phyloP scores from a whole-genome alignment of 2,113 vertebrate species.

The Microtus pennsylvanicus region DNA sequence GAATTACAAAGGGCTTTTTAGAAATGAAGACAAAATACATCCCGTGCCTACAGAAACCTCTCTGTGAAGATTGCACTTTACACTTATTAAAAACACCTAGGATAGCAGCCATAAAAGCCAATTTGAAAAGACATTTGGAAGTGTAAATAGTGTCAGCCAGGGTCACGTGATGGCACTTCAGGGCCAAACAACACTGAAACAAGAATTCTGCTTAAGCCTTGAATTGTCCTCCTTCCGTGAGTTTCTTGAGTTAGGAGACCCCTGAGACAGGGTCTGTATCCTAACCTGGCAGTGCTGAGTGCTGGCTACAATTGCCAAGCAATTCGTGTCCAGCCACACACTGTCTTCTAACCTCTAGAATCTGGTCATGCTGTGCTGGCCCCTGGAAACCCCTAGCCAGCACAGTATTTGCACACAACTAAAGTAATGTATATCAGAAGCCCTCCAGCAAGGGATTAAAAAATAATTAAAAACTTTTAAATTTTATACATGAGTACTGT shows the following conservation, averaged over 20 bases:
- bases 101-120: constrained; percentile 11
- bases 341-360: neutral
- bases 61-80: constrained; percentile 20
- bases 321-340: neutral
- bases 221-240: neutral
- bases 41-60: constrained; percentile 39
- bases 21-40: constrained; percentile 52
- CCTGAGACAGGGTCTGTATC: neutral
- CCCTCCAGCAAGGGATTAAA: neutral
- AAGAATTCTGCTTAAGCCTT: neutral
- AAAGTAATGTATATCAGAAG: neutral
- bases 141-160: neutral
- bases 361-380: neutral
- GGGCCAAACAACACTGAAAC: neutral
- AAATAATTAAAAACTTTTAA: neutral
- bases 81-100: constrained; percentile 23
- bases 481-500: neutral
- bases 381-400: neutral
- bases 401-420: too few species aligned
- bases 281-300: accelerated
- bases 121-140: constrained; percentile 10
- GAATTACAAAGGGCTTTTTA: constrained; percentile 59
- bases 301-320: neutral
- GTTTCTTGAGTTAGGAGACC: neutral
- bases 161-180: neutral